Conservation (phyloP, 2,797 vertebrate genomes). For the Tachyglossus aculeatus region DNA sequence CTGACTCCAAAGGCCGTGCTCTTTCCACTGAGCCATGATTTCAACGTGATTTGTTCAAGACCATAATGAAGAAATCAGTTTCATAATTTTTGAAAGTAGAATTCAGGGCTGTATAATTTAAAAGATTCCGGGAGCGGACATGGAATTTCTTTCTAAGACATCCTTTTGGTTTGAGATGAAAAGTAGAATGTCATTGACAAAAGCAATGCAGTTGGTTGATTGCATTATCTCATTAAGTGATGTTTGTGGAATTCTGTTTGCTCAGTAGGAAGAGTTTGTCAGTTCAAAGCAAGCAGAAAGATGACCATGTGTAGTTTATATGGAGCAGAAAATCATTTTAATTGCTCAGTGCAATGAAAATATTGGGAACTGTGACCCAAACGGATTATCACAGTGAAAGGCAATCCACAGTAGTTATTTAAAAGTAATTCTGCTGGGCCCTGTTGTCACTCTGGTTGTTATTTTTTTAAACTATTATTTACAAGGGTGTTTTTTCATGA, state of each 20-base stretch:
- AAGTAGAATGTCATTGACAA: neutral
- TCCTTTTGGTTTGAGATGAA: neutral
- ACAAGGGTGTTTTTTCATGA: neutral
- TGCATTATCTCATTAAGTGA: slow-evolving; percentile 4
- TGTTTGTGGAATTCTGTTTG: neutral
- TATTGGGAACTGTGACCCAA: neutral
- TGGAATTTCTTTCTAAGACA: slow-evolving; percentile 12
- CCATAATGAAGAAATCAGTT: too few species aligned
- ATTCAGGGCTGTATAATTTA: neutral
- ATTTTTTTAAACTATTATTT: neutral
- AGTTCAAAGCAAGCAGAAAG: slow-evolving; percentile 13
- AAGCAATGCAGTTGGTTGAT: neutral
- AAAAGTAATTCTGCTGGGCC: slow-evolving; percentile 5
- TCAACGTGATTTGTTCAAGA: too few species aligned
- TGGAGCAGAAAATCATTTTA: slow-evolving; percentile 27
- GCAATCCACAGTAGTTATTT: neutral
- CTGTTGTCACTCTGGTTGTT: neutral
- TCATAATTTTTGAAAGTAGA: too few species aligned
- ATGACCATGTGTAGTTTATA: slow-evolving; percentile 19
- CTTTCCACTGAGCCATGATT: too few species aligned
- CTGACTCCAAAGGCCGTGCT: too few species aligned
- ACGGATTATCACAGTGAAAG: neutral
- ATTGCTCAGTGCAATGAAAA: slow-evolving; percentile 18
- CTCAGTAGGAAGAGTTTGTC: neutral
- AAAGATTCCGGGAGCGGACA: neutral